These are phyloP conservation scores for Luffia ferchaultella DNA, from an alignment of 2,888 invertebrate genomes.

Conservation along the genomic window DNA sequence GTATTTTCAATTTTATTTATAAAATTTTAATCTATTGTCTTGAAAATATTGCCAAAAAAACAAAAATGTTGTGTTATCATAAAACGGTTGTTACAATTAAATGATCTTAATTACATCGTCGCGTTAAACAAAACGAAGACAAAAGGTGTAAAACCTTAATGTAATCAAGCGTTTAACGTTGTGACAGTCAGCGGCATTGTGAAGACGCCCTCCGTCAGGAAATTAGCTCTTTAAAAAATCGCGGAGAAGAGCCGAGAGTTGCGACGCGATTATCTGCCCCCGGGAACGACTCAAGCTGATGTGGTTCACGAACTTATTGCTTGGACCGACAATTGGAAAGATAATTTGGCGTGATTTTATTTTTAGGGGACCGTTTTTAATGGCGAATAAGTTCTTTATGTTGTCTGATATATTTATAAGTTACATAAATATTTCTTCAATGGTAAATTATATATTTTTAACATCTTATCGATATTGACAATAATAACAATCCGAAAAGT, in stretches of 20 bases:
- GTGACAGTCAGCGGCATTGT: conserved; percentile 21
- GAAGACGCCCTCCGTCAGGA: conserved; percentile 21
- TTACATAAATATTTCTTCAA: too few species aligned
- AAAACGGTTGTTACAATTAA: neutral
- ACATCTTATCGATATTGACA: too few species aligned
- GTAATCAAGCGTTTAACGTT: conserved; percentile 39
- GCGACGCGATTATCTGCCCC: neutral
- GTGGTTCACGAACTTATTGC: neutral
- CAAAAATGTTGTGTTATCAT: neutral
- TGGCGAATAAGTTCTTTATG: neutral
- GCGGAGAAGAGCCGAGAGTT: too few species aligned
- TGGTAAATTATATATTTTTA: too few species aligned
- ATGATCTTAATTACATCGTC: conserved; percentile 39
- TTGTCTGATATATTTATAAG: too few species aligned
- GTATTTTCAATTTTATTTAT: neutral
- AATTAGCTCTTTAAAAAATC: conserved; percentile 27
- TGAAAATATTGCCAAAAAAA: neutral
- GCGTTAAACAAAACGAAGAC: conserved; percentile 26
- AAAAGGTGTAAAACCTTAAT: conserved; percentile 21
- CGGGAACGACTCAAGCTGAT: neutral
- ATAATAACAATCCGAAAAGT: too few species aligned
- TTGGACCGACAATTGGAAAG: neutral
- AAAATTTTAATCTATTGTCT: neutral
- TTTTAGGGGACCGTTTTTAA: neutral
- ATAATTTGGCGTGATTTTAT: neutral